A percentile compares a stretch with the other conserved stretches of the same genome.
These are phyloP conservation scores for Gonatopus flavifemur DNA, from an alignment of 1,140 invertebrate genomes.

Conservation along the genomic window DNA sequence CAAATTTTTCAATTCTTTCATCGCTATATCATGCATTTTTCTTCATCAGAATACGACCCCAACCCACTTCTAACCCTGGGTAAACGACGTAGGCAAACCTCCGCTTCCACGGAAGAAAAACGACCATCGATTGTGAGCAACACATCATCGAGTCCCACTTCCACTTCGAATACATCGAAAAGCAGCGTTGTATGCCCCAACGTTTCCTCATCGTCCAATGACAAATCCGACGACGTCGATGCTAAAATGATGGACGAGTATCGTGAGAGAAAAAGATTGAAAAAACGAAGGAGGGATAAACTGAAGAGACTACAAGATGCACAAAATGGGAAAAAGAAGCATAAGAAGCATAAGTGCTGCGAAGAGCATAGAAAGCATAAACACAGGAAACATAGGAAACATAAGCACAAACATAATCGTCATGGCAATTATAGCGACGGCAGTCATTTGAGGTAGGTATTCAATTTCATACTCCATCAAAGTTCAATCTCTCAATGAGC, in stretches of 20 bases:
- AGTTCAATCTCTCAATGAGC: not conserved
- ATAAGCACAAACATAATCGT: slow-evolving; percentile 63
- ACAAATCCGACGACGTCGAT: slow-evolving; percentile 36
- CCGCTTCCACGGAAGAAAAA: slow-evolving; percentile 62
- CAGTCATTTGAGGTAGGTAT: slow-evolving; percentile 39
- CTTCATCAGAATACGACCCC: slow-evolving; percentile 70
- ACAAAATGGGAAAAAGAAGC: slow-evolving; percentile 64
- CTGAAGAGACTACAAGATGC: slow-evolving; percentile 58
- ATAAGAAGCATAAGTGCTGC: slow-evolving; percentile 70
- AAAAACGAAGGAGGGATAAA: slow-evolving; percentile 73
- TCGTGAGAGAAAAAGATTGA: slow-evolving; percentile 69
- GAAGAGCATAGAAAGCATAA: slow-evolving; percentile 76
- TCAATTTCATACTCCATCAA: not conserved
- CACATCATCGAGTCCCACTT: not conserved
- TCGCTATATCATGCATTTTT: too few species aligned
- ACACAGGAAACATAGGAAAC: slow-evolving; percentile 76
- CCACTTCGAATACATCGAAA: slow-evolving; percentile 21
- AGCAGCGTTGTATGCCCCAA: slow-evolving; percentile 21
- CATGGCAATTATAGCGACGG: slow-evolving; percentile 56
- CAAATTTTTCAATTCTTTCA: too few species aligned
- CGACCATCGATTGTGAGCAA: slow-evolving; percentile 33
- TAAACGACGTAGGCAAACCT: slow-evolving; percentile 72
- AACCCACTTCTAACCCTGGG: slow-evolving; percentile 76
- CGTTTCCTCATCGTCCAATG: slow-evolving; percentile 15
- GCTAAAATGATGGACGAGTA: slow-evolving; percentile 50